Base-by-base conservation (phyloP, 2,888 invertebrate genomes). In the Ophion ellenae region DNA sequence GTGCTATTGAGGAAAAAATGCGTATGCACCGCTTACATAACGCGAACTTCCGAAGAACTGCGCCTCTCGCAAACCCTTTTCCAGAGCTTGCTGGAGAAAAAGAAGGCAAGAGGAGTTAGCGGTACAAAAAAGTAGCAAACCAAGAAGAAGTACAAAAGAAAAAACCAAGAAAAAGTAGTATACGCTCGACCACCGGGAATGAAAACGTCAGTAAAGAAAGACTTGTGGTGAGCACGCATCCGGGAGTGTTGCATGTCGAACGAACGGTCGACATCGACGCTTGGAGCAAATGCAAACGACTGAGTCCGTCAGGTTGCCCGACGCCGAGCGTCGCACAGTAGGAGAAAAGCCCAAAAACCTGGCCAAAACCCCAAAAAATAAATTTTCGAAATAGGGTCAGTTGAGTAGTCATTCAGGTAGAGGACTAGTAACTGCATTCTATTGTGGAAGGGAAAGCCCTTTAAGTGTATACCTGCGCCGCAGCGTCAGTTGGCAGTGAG, bases 121-220 rank as follows among this genome's bases (percentile, higher is more conserved):
- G 67, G 20, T 53, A 14, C 14, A 70, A 67, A 66, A 75, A 69
- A 70, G 78, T 32, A 64, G 59, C 6, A 14, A 57, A 20, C 36
- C 32, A 20, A 59, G 11, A 73, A 59, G 57, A 71, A 61, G 74
- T 28, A 24, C 14, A 14, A 59, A 3, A 32, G 17, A 9, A 57
- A 24, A 24, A 69, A 57, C 17, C 73, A 36, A 79, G 76, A 71
- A 81, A 71, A 80, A 71, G 61, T 67, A 63, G 69, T 59, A 73
- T 71, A 76, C 83, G 80, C 70, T 64, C 61, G 78, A 78, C 71
- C 73, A 74, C 77, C 74, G 87, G 70, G 81, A 91, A 91, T 88
- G 91, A 91, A 91, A 89, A 89, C 89, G 90, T 91, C 90, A 88
- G 89, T 83, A 84, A 36, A 61, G 11, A 69, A 14, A 40, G 53